Base-by-base conservation (phyloP, 2,888 invertebrate species). In the Nephrotoma guestfalica region DNA sequence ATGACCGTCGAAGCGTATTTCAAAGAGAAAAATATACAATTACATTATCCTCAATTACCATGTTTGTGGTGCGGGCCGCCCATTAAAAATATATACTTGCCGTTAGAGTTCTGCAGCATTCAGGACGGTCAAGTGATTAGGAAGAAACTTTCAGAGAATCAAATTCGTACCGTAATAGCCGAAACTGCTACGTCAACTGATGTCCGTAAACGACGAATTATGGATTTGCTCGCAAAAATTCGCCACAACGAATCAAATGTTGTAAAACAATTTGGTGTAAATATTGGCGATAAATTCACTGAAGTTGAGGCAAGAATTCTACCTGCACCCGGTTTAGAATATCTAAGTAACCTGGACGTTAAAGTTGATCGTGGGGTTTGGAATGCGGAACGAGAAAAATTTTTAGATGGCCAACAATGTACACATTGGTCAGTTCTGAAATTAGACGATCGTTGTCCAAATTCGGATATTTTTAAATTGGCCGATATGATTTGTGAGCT, bases 141-240 rank as follows among this genome's bases (percentile, higher is more conserved):
- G 87, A 91, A 95, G 89, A 98, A 98, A 91, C 93, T 99, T 89
- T 95, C 95, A 6, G 96, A 97, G 43, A 92, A 90, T 43, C 98
- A 99, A 91, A 96, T 98, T 0, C 92, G 96, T 0, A 94, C 93
- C 0, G 97, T 99, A 97, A 98, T 99, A 86, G 94, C 92, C 90
- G 93, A 93, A 71, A 96, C 99, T 0, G 98, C 99, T 0, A 95
- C 97, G 0, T 93, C 94, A 0, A 96, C 99, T 0, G 92, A 93
- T 7, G 93, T 92, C 11, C 93, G 99, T 30, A 96, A 97, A 90
- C 88, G 91, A 0, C 98, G 97, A 91, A 99, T 99, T 86, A 93
- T 95, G 90, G 93, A 94, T 86, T 87, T 91, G 47, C 86, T 91
- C 0, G 3, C 45, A 2, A 88, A 88, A 86, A 90, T 90, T 83